Percentiles rank a stretch among this genome's conserved stretches.
These are phyloP conservation scores for Therioaphis trifolii DNA, from an alignment of 2,888 invertebrate species.

Conservation along the genomic window DNA sequence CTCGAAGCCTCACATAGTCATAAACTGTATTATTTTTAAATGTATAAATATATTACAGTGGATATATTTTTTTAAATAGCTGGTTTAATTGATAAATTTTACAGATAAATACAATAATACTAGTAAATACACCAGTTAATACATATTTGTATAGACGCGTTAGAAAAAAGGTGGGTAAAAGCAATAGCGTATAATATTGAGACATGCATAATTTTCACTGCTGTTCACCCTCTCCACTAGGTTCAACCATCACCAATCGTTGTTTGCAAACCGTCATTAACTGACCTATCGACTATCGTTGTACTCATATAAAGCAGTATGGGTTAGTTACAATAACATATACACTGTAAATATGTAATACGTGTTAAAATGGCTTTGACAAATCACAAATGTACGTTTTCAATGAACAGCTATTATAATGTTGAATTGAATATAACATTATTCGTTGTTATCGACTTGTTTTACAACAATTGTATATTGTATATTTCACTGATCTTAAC, in stretches of 20 bases:
- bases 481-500: background rate
- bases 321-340: constrained; percentile 47
- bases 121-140: constrained; percentile 26
- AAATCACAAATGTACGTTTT: constrained; percentile 38
- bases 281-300: constrained; percentile 47
- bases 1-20: too few species aligned
- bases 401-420: constrained; percentile 33
- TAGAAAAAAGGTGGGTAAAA: background rate
- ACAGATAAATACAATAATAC: background rate
- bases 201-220: constrained; percentile 2
- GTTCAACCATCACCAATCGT: background rate
- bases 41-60: too few species aligned
- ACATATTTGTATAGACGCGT: constrained; percentile 37
- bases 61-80: too few species aligned
- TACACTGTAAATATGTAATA: background rate
- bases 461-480: constrained; percentile 26
- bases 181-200: background rate
- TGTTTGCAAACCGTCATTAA: constrained; percentile 4
- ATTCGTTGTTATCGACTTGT: constrained; percentile 30
- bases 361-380: constrained; percentile 21
- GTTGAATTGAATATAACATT: constrained; percentile 23
- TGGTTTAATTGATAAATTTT: background rate
- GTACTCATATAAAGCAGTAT: constrained; percentile 15
- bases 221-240: constrained; percentile 20
- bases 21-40: too few species aligned